Evolutionary conservation across 2,797 vertebrate genomes (phyloP).

Genomic region (Sparidentex hasta): DNA sequence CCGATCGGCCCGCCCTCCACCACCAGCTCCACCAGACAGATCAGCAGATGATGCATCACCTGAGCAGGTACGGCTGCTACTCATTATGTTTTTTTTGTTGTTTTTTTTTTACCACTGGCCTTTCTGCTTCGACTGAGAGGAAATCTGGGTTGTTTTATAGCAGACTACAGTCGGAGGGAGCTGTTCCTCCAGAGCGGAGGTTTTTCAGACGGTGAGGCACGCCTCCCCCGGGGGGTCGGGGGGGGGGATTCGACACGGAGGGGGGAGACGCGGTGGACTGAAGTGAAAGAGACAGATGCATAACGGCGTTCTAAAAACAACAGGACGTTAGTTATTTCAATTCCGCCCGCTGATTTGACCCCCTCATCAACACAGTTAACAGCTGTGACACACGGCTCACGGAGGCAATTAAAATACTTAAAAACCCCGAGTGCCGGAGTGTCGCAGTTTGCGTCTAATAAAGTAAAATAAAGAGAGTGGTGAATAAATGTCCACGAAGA

Average conservation of each 20-base stretch:
- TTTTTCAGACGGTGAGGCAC: neutral
- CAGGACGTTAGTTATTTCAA: neutral
- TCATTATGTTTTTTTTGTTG: too few relatives aligned
- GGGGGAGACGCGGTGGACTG: neutral
- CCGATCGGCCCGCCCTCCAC: constrained; percentile 78
- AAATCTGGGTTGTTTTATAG: neutral
- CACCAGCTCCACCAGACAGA: constrained; percentile 62
- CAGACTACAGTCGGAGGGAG: neutral
- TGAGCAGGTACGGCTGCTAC: constrained; percentile 59
- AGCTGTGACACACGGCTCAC: neutral
- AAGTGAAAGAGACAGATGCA: constrained; percentile 5
- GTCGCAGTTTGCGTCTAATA: neutral
- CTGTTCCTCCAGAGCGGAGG: neutral
- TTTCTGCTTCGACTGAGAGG: neutral
- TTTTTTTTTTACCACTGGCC: neutral
- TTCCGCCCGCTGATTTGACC: neutral
- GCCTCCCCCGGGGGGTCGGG: too few relatives aligned
- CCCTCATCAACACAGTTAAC: neutral
- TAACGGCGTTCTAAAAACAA: neutral
- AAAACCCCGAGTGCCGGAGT: neutral
- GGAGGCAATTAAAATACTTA: neutral
- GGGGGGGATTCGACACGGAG: neutral
- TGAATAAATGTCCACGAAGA: neutral
- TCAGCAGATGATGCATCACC: constrained; percentile 66
- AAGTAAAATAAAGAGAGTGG: neutral